Evolutionary conservation across 1,140 invertebrate genomes (phyloP).

Genomic region (Bombus sylvicola): DNA sequence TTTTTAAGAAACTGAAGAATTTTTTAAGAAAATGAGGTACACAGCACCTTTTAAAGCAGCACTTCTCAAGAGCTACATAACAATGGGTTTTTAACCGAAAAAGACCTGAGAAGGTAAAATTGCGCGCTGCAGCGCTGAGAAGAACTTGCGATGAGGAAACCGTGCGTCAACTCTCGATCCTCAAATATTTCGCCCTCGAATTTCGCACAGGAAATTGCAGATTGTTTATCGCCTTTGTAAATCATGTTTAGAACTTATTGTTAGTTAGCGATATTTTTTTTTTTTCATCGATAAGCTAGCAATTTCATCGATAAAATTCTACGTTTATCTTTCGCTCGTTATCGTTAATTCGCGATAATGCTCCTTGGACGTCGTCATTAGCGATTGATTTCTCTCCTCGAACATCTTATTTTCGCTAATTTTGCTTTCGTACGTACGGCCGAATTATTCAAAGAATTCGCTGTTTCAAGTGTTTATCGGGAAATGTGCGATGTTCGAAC

Average conservation of each 20-base stretch:
- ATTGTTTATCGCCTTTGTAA: conserved; percentile 7
- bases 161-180: too few species aligned
- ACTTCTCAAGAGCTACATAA: too few species aligned
- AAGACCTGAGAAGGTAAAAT: not conserved
- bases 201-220: not conserved
- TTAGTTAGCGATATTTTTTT: not conserved
- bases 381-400: not conserved
- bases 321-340: conserved; percentile 13
- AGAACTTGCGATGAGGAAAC: not conserved
- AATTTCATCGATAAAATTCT: conserved; percentile 30
- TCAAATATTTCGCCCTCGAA: not conserved
- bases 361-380: not conserved
- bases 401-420: not conserved
- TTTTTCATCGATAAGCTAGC: not conserved
- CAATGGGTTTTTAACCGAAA: not conserved
- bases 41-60: too few species aligned
- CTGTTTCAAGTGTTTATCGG: too few species aligned
- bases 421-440: not conserved
- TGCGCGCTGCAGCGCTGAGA: not conserved
- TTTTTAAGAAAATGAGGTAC: not conserved
- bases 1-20: not conserved
- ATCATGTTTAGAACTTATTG: not conserved
- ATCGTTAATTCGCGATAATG: conserved; percentile 10
- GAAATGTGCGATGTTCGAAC: not conserved
- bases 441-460: not conserved